Percentiles rank a stretch among this genome's conserved stretches.
These are phyloP conservation scores for Sebastolobus altivelis DNA, from an alignment of 2,797 vertebrate species.

Conservation along the genomic window DNA sequence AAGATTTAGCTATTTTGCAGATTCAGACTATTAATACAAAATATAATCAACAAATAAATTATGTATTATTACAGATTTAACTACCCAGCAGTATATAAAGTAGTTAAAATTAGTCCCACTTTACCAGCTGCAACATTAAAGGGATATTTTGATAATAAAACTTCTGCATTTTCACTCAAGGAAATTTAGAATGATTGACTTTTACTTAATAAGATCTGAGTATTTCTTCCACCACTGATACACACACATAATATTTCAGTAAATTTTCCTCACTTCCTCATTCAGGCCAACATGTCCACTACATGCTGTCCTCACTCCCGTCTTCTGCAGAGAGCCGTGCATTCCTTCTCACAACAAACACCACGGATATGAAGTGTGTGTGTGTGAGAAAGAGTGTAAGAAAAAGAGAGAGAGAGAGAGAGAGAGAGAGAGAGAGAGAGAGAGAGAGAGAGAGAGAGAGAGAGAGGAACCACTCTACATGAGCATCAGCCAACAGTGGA, in stretches of 20 bases:
- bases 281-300: conserved; percentile 9
- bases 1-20: background rate
- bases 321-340: conserved; percentile 26
- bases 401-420: no score
- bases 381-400: background rate
- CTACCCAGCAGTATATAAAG: no score
- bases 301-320: conserved; percentile 10
- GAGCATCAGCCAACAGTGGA: conserved; percentile 63
- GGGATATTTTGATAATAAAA: background rate
- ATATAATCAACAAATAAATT: background rate
- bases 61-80: background rate
- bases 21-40: background rate
- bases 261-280: background rate
- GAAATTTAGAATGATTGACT: background rate
- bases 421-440: background rate
- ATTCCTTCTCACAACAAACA: conserved; percentile 53
- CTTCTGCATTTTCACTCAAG: background rate
- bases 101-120: background rate
- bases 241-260: background rate
- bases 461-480: conserved; percentile 27
- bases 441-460: background rate
- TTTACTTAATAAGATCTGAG: background rate
- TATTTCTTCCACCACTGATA: background rate
- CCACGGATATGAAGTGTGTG: background rate
- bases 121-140: background rate